Percentiles rank a stretch among this genome's conserved stretches.
Evolutionary conservation across 2,113 vertebrate genomes (phyloP).

Genomic region (Aythya baeri): DNA sequence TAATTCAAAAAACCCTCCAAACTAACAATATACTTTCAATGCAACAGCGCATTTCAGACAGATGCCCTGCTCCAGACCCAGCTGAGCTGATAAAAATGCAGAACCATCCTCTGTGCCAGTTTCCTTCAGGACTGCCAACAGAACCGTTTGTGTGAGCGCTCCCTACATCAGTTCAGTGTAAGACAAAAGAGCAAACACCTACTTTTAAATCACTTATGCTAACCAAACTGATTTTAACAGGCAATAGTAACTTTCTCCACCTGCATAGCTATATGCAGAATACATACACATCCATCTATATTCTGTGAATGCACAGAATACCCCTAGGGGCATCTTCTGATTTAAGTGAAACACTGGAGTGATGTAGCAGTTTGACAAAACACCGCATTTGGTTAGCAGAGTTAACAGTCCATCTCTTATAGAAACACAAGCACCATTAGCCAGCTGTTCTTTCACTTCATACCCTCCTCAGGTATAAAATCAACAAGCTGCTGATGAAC

Average conservation of each 20-base stretch:
- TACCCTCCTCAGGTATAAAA: not conserved
- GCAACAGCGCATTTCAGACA: constrained; percentile 9
- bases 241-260: not conserved
- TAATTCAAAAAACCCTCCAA: not conserved
- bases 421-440: not conserved
- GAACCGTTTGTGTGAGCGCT: constrained; percentile 30
- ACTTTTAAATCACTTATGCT: not conserved
- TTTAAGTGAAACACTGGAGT: not conserved
- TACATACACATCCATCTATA: not conserved
- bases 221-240: not conserved
- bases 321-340: not conserved
- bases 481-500: not conserved
- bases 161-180: constrained; percentile 1
- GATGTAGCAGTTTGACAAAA: not conserved
- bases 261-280: not conserved
- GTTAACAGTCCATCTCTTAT: not conserved
- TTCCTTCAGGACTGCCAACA: constrained; percentile 53
- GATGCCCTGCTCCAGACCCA: constrained; percentile 43
- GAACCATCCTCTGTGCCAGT: constrained; percentile 61
- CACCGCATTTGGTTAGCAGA: not conserved
- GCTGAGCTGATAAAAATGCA: constrained; percentile 70
- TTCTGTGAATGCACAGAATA: not conserved
- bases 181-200: constrained; percentile 21
- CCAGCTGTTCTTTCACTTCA: not conserved
- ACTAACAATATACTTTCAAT: not conserved